Base-by-base conservation (phyloP, 2,113 vertebrate genomes). In the Perca flavescens region DNA sequence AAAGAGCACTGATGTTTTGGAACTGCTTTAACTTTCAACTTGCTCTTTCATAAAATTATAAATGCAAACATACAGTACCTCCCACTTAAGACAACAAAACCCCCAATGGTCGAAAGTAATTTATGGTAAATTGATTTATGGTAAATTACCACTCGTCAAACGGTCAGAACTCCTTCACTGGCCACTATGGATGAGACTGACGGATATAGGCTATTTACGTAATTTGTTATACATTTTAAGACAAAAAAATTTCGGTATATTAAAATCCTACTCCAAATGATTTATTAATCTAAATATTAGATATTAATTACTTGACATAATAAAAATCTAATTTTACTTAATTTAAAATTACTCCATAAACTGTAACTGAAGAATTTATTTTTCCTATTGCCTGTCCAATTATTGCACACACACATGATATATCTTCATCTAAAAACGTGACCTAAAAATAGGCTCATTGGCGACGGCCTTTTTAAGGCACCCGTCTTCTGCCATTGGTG, bases 361-460 rank as follows among this genome's bases (percentile, higher is more conserved):
- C 14, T n/a, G 19, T 5, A 22, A 52, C 3, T 22, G 3, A 16
- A 63, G 5, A 56, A 54, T 16, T 5, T 34, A 8, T 62, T 65
- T 31, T 49, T 40, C 0, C 2, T 15, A 13, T 25, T 36, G 63
- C 9, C 12, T 57, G 22, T 47, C 2, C 0, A 62, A 89, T 86
- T 77, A 62, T 75, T 84, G 21, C 17, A 15, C 4, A 31, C 31
- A 66, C 28, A n/a, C 15, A 36, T 6, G 80, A 80, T 56, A 63
- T 46, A 21, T 25, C 58, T 47, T 69, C 2, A 72, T 78, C 28
- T 36, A 65, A 77, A 80, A 80, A 80, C n/a, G 5, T 19, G 46
- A 66, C 49, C 91, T 95, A 95, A 92, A 95, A 95, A 95, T 95
- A 95, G 93, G 78, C 56, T 70, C 57, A 46, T 79, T 83, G 69